Percentiles rank a stretch among this genome's conserved stretches.
These are phyloP conservation scores for Leucania comma DNA, from an alignment of 2,888 invertebrate species.

Conservation along the genomic window DNA sequence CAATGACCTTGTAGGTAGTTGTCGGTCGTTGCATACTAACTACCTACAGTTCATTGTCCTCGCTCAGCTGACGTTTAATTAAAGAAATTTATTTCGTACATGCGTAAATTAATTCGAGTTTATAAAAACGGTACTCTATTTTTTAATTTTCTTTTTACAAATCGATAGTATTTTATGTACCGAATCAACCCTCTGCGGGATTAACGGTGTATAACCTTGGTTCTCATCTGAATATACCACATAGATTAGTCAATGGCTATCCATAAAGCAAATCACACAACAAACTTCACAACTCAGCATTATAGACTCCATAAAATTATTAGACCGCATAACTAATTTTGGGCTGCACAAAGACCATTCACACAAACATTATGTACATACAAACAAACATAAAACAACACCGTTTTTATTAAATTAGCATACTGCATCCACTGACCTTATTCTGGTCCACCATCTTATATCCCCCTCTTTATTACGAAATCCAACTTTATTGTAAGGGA, in stretches of 20 bases:
- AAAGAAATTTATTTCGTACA: too few species aligned
- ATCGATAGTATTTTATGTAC: too few species aligned
- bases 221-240: too few species aligned
- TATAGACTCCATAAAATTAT: constrained; percentile 46
- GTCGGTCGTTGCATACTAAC: too few species aligned
- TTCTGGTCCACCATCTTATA: constrained; percentile 55
- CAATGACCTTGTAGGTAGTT: too few species aligned
- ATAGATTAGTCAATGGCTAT: background rate
- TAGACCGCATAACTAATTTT: constrained; percentile 52
- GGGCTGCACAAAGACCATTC: constrained; percentile 51
- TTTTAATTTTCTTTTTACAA: too few species aligned
- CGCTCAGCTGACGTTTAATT: too few species aligned
- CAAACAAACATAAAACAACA: constrained; percentile 50
- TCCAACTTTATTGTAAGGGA: constrained; percentile 21
- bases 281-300: background rate
- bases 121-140: too few species aligned
- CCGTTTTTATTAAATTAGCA: constrained; percentile 81
- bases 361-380: constrained; percentile 29
- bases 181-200: too few species aligned
- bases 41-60: too few species aligned
- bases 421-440: constrained; percentile 76
- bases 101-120: too few species aligned
- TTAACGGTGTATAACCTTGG: too few species aligned
- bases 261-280: background rate
- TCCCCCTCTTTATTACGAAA: background rate